These are phyloP conservation scores for Pangasius macronema DNA, from an alignment of 2,797 vertebrate genomes.

Conservation along the genomic window DNA sequence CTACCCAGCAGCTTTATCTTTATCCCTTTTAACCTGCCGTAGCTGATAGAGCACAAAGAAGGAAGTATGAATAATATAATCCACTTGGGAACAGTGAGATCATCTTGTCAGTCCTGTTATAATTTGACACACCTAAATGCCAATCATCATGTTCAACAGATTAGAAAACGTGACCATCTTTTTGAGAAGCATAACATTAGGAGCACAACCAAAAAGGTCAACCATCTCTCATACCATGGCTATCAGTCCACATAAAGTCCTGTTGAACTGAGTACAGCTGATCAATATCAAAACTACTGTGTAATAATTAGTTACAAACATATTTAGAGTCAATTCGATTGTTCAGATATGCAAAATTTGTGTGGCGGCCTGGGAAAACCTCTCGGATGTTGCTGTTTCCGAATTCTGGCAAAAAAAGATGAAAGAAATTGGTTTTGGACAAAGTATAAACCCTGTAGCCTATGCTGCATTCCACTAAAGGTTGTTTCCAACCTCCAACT, in stretches of 20 bases:
- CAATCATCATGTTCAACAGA: constrained; percentile 30
- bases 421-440: background rate
- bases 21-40: constrained; percentile 40
- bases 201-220: background rate
- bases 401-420: background rate
- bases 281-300: background rate
- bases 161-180: constrained; percentile 27
- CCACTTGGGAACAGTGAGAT: constrained; percentile 42
- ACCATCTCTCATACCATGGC: background rate
- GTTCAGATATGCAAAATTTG: background rate
- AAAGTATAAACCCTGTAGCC: background rate
- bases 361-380: background rate
- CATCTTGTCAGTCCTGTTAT: constrained; percentile 40
- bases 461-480: background rate
- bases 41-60: constrained; percentile 43
- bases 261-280: background rate
- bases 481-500: background rate
- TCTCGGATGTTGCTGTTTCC: background rate
- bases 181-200: background rate
- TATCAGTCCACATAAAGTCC: background rate
- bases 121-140: constrained; percentile 41
- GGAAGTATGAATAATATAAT: constrained; percentile 48
- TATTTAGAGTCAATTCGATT: background rate
- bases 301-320: background rate
- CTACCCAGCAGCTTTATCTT: constrained; percentile 30